Base-by-base conservation (phyloP, 2,113 vertebrate species). In the Ochotona princeps region DNA sequence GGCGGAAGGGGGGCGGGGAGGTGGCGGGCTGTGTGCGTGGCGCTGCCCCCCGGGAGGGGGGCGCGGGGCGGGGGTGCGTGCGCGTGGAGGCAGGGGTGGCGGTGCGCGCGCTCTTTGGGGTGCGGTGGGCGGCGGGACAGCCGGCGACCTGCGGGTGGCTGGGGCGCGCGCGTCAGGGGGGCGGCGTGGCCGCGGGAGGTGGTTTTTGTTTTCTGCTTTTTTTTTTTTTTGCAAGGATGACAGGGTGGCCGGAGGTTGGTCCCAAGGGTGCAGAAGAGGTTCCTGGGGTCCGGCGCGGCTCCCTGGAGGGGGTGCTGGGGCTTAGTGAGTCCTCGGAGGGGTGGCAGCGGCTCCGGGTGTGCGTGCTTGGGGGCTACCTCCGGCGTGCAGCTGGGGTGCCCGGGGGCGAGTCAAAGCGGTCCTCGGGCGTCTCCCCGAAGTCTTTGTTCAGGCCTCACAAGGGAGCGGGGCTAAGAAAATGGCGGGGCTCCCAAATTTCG, bases 401-500 rank as follows among this genome's bases (percentile, higher is more conserved):
- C 90, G 47, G 10, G 86, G 95, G 89, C 83, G 60, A 91, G 87
- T 87, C n/a, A 72, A 44, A 96, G 81, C 90, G 51, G 87, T 91
- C 88, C 38, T 44, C 91, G 96, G 97, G 97, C 97, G 96, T 87
- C 94, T 96, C 94, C 96, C 97, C 97, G 97, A 97, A 97, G 89
- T 97, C 97, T 97, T 97, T 97, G 97, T 97, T 97, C 95, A 94
- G 93, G 94, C 96, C 94, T 97, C 97, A 95, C n/a, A 97, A 96
- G 97, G 96, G 96, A 95, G 96, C 95, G 86, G 95, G 94, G 94
- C 94, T 96, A 92, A 97, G 97, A 97, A 98, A 97, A 98, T 97
- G 97, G 97, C 97, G 97, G 96, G 96, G 96, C 96, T 96, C 97
- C 97, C 97, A 97, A 97, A 97, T 97, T 98, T 97, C 96, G 91